Percentiles rank a stretch among this genome's conserved stretches.
Evolutionary conservation across 2,888 invertebrate genomes (phyloP).

Genomic region (Drosophila percnosoma): DNA sequence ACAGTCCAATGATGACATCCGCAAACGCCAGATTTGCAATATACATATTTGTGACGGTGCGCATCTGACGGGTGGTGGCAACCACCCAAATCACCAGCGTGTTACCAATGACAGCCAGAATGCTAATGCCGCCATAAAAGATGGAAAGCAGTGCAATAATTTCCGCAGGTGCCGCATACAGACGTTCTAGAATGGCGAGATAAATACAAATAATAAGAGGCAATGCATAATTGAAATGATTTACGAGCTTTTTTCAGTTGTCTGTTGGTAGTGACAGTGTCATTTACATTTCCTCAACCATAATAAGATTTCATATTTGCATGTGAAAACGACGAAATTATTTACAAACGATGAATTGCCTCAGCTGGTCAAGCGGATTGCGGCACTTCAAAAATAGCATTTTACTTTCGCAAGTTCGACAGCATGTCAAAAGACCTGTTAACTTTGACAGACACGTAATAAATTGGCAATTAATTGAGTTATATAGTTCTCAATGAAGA

Average conservation of each 20-base stretch:
- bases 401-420: neutral
- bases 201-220: conserved; percentile 6
- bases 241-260: conserved; percentile 19
- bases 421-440: neutral
- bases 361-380: neutral
- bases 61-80: conserved; percentile 91
- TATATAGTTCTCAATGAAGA: neutral
- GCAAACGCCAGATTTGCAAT: conserved; percentile 94
- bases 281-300: neutral
- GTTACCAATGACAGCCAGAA: conserved; percentile 93
- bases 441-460: neutral
- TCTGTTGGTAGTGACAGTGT: conserved; percentile 15
- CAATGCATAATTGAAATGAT: conserved; percentile 29
- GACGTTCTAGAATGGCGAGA: conserved; percentile 69
- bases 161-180: conserved; percentile 91
- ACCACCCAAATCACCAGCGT: conserved; percentile 94
- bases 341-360: neutral
- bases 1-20: conserved; percentile 93
- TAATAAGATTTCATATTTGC: neutral
- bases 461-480: neutral
- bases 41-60: conserved; percentile 93
- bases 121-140: conserved; percentile 92
- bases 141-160: conserved; percentile 91
- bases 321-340: neutral
- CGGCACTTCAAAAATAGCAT: neutral